Percentiles rank a stretch among this genome's conserved stretches.
phyloP scores from a whole-genome alignment of 2,113 vertebrate species.

The Sula dactylatra region DNA sequence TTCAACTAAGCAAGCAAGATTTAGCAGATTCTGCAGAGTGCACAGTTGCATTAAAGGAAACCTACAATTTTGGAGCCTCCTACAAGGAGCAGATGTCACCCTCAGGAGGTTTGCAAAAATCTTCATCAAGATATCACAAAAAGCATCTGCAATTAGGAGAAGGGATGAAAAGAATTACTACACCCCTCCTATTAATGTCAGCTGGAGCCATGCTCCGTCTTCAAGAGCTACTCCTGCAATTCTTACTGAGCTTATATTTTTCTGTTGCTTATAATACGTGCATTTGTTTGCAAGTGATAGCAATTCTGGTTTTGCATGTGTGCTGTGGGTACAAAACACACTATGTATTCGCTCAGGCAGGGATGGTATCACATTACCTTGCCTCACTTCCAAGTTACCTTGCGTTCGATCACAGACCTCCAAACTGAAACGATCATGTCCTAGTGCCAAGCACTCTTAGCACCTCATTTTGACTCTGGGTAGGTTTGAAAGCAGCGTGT shows the following conservation, averaged over 20 bases:
- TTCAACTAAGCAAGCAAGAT: not conserved
- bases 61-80: not conserved
- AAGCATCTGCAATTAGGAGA: slow-evolving; percentile 17
- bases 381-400: not conserved
- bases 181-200: not conserved
- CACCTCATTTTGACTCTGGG: not conserved
- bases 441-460: not conserved
- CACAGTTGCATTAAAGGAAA: not conserved
- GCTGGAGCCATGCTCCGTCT: not conserved
- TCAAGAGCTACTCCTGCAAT: not conserved
- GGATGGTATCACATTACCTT: not conserved
- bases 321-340: not conserved
- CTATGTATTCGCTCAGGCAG: not conserved
- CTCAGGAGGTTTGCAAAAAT: not conserved
- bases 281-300: not conserved
- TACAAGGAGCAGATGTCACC: not conserved
- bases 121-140: not conserved
- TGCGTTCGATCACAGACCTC: not conserved
- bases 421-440: not conserved
- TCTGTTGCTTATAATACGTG: fast-evolving
- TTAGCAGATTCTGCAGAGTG: not conserved
- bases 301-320: fast-evolving
- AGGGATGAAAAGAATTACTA: not conserved
- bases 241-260: not conserved
- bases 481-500: not conserved